These are phyloP conservation scores for Hypselothyrea guttata DNA, from an alignment of 2,888 invertebrate genomes.

Conservation along the genomic window DNA sequence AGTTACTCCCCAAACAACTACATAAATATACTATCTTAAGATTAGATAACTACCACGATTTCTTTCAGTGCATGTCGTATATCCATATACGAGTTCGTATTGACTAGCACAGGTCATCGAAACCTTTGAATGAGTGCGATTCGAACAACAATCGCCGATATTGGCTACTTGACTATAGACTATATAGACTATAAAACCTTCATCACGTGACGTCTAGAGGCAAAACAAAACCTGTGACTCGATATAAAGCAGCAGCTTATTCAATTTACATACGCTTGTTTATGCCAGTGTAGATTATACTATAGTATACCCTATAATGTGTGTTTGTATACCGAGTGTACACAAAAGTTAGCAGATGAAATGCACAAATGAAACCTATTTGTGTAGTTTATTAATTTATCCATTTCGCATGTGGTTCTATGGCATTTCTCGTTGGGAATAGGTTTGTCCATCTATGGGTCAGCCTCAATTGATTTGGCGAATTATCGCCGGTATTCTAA, in stretches of 20 bases:
- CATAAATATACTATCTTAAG: no score
- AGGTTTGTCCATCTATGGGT: conserved; percentile 20
- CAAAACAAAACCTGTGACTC: conserved; percentile 9
- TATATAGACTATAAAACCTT: conserved; percentile 4
- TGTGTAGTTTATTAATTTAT: conserved; percentile 57
- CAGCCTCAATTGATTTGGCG: conserved; percentile 46
- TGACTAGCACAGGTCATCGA: no score
- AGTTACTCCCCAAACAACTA: no score
- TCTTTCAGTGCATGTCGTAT: no score
- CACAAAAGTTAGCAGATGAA: conserved; percentile 38
- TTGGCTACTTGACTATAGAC: no score
- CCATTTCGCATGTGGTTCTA: conserved; percentile 42
- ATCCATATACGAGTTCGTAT: no score
- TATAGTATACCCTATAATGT: background rate
- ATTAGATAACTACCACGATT: no score
- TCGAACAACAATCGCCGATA: background rate
- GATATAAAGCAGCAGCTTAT: conserved; percentile 17
- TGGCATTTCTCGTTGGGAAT: background rate
- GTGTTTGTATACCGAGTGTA: conserved; percentile 21
- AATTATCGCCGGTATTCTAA: conserved; percentile 63
- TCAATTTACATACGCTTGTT: conserved; percentile 14
- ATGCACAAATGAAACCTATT: conserved; percentile 44
- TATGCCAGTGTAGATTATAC: background rate
- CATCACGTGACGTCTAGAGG: conserved; percentile 25
- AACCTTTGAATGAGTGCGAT: no score